Evolutionary conservation across 2,113 vertebrate genomes (phyloP), one percentile per base, ranked within the genome.

Genomic region (Cheilinus undulatus): DNA sequence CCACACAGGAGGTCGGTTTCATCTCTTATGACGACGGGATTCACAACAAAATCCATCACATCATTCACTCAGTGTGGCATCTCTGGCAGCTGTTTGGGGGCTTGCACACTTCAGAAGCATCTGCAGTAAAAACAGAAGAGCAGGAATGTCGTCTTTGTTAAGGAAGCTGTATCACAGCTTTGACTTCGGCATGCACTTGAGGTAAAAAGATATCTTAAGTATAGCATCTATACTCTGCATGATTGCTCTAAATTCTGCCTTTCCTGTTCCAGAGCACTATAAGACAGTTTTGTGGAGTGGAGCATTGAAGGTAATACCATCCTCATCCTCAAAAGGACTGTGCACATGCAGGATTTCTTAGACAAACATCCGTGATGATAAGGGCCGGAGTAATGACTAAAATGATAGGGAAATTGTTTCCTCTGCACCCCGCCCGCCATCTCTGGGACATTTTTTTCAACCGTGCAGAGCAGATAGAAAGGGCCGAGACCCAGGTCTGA

Each of bases 281-380:
- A 20, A 72, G 54, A 50, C 43, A 14, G 67, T 52, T 62, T 50
- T 63, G 45, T 58, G 54, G 34, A 38, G 53, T 3, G 3, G 36
- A 15, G 36, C 9, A 14, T 32, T n/a, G 36, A 34, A 24, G 17
- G 52, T 78, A 62, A 8, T 10, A 19, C 26, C 20, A 51, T 36
- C 63, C 40, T 34, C 19, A 28, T 67, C 60, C 26, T 68, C 63
- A 64, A 14, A 26, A 53, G 42, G 27, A 14, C 53, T 17, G 62
- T 43, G 36, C 68, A 48, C 58, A 62, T 34, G 65, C 66, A 69
- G 69, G 28, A 51, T 27, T 53, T 26, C 81, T 72, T 67, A 58
- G 52, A 83, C 86, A 90, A 90, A 92, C 89, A 90, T 88, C 88
- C 66, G 50, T 20, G 45, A 56, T 36, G 86, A 89, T 88, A 87